Conservation (phyloP, 2,888 invertebrate genomes). For the Cryptocheilus praepositus region DNA sequence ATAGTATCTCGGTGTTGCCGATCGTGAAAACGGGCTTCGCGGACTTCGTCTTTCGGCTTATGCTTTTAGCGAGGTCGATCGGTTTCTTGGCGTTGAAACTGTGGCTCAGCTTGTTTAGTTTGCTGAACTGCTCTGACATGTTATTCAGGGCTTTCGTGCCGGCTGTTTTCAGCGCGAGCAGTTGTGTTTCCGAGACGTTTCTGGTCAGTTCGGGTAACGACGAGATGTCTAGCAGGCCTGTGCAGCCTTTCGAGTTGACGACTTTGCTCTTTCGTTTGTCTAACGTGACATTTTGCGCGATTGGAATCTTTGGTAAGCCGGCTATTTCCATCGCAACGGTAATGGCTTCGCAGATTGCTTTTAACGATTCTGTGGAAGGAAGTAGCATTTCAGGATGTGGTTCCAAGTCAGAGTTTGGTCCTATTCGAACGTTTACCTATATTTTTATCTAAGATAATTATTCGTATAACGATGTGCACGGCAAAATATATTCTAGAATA, state of each 20-base stretch:
- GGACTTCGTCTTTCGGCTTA: constrained; percentile 45
- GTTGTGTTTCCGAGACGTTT: constrained; percentile 93
- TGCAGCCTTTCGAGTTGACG: constrained; percentile 74
- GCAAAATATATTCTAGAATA: too few species aligned
- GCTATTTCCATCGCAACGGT: constrained; percentile 87
- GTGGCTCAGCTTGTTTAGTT: constrained; percentile 84
- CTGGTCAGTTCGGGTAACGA: constrained; percentile 82
- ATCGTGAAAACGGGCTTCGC: constrained; percentile 67
- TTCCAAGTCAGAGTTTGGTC: too few species aligned
- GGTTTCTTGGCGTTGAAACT: constrained; percentile 77
- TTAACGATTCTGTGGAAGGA: constrained; percentile 85
- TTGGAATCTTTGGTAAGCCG: constrained; percentile 80
- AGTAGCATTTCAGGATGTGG: constrained; percentile 11
- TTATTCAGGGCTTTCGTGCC: constrained; percentile 91
- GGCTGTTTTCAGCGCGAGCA: constrained; percentile 85
- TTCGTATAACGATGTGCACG: too few species aligned
- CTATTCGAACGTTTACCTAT: too few species aligned
- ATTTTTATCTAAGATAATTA: too few species aligned
- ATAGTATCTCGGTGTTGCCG: constrained; percentile 60
- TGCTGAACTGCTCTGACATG: constrained; percentile 91
- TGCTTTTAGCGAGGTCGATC: constrained; percentile 55
- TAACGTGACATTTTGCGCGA: constrained; percentile 82
- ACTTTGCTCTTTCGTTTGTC: constrained; percentile 83
- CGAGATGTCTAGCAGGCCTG: constrained; percentile 80
- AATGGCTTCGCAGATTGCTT: constrained; percentile 91